These are phyloP conservation scores for Ataeniobius toweri DNA, from an alignment of 2,797 vertebrate species.

Conservation along the genomic window DNA sequence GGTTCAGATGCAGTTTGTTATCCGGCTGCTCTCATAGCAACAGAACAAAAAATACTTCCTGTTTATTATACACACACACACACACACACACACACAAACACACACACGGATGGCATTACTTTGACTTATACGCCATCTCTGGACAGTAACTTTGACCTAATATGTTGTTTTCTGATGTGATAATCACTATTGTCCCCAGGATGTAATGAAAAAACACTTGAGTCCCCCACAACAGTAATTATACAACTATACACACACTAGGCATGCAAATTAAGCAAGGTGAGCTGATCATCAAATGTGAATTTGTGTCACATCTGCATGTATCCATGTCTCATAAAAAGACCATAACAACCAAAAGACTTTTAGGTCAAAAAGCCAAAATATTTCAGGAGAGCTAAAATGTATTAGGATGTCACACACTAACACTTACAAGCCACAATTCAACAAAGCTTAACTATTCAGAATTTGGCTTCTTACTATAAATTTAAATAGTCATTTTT, in stretches of 20 bases:
- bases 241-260: not conserved
- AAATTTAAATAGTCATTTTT: not conserved
- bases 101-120: slow-evolving; percentile 4
- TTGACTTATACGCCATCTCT: not conserved
- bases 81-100: too few relatives aligned
- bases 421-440: not conserved
- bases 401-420: not conserved
- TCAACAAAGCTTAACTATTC: not conserved
- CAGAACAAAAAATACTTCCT: slow-evolving; percentile 61
- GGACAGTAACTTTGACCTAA: not conserved
- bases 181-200: not conserved
- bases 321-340: slow-evolving; percentile 29
- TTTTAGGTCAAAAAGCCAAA: slow-evolving; percentile 37
- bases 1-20: not conserved
- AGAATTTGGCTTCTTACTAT: not conserved
- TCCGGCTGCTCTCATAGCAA: slow-evolving; percentile 38
- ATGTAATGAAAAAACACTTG: not conserved
- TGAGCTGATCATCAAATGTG: not conserved
- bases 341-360: slow-evolving; percentile 35
- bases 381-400: slow-evolving; percentile 43
- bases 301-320: not conserved
- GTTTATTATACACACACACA: slow-evolving; percentile 20
- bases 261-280: not conserved
- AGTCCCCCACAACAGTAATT: not conserved
- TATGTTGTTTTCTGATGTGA: not conserved